A percentile compares a stretch with the other conserved stretches of the same genome.
Conservation (phyloP, 2,797 vertebrate species). For the Xiphorhynchus erythropygius region DNA sequence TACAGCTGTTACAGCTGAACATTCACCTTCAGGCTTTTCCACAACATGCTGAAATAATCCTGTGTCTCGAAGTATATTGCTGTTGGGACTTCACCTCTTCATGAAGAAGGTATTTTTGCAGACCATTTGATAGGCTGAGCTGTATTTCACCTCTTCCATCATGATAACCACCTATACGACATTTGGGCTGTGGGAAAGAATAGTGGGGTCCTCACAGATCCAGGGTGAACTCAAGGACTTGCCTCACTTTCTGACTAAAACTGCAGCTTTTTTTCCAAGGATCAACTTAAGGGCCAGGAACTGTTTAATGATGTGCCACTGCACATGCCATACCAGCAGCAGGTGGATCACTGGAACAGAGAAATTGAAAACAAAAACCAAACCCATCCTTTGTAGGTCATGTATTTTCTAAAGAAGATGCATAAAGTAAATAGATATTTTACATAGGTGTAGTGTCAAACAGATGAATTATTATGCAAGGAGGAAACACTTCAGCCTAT, state of each 20-base stretch:
- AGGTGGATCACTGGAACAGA: neutral
- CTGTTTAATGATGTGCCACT: neutral
- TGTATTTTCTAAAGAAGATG: neutral
- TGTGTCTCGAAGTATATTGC: neutral
- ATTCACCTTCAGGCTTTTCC: constrained; percentile 3
- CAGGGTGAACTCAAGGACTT: neutral
- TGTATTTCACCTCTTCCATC: neutral
- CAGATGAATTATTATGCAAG: neutral
- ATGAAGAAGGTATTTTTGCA: neutral
- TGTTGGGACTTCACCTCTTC: neutral
- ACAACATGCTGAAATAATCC: neutral
- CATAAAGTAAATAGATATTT: neutral
- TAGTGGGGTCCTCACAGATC: neutral
- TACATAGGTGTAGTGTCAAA: neutral
- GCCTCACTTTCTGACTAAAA: neutral
- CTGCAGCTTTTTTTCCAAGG: neutral
- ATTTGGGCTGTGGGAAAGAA: neutral
- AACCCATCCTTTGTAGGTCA: neutral
- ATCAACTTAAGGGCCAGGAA: neutral
- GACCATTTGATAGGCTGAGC: neutral
- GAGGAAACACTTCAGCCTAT: neutral
- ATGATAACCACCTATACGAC: neutral
- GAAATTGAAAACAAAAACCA: neutral
- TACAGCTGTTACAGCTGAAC: neutral
- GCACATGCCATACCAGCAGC: neutral